Evolutionary conservation across 92 coral and sea anemone species (phyloP).

Genomic region (Zoanthus solanderi): DNA sequence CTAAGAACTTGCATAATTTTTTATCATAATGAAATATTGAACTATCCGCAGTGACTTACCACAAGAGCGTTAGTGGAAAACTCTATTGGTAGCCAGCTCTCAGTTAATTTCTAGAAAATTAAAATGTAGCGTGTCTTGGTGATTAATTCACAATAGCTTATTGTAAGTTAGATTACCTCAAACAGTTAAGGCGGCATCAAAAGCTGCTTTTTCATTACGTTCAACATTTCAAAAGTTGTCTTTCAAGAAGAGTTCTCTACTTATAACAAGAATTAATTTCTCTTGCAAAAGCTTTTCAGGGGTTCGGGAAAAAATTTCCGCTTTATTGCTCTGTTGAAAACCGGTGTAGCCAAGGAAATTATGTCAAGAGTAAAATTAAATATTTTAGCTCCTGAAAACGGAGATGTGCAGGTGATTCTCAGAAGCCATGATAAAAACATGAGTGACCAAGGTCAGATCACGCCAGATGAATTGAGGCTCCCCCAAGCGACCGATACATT

Average conservation of each 20-base stretch:
- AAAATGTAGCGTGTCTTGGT: not conserved
- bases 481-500: constrained; percentile 36
- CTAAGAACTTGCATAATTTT: not conserved
- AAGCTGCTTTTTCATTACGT: not conserved
- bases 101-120: not conserved
- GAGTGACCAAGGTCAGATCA: constrained; percentile 20
- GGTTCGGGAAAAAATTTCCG: not conserved
- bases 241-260: not conserved
- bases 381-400: constrained; percentile 37
- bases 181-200: constrained; percentile 11
- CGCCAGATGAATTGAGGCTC: constrained; percentile 26
- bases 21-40: not conserved
- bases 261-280: not conserved
- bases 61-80: not conserved
- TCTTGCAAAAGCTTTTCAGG: not conserved
- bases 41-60: not conserved
- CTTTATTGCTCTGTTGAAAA: not conserved
- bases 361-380: constrained; percentile 39
- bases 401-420: constrained; percentile 40
- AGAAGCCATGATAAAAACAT: constrained; percentile 11
- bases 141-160: constrained; percentile 2
- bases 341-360: not conserved
- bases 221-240: not conserved
- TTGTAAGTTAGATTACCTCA: constrained; percentile 18
- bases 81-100: not conserved